Base-by-base conservation (phyloP, 2,888 invertebrate genomes). In the Caenorhabditis afra region DNA sequence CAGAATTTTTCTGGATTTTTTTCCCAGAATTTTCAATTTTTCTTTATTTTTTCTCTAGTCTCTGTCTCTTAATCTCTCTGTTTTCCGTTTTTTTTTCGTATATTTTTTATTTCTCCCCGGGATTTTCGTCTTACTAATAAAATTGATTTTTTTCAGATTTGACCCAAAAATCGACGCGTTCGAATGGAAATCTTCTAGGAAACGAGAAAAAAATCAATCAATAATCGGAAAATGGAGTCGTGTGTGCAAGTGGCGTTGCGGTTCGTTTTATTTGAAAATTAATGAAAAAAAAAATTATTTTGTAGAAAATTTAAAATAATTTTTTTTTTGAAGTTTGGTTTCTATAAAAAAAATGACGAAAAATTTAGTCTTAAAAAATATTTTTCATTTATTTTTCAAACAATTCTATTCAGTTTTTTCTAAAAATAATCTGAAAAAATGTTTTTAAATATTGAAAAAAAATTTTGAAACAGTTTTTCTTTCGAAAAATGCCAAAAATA, bases 191-290 rank as follows among this genome's bases (percentile, higher is more conserved):
- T 7, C 7, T 41, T 2, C 2, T 71, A 64, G 39, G 16, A 47
- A 57, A 37, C 12, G 57, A n/a, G n/a, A 45, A n/a, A 12, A 5
- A 47, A 41, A 37, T 77, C 58, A 65, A 47, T 14, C 50, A 49
- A 47, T 58, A 65, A 47, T 14, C 50, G 49, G 39, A 67, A 66
- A 29, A 29, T 29, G 66, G 79, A 79, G 45, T 67, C 79, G 11
- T 79, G 79, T 68, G 79, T 79, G 67, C 79, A 73, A 58, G 79
- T 79, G 49, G 73, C 79, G 49, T 58, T 79, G 22, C 66, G 79
- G 79, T 79, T 45, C 44, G 18, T 7, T 18, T 35, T 53, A n/a
- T n/a, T n/a, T n/a, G n/a, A n/a, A n/a, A n/a, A n/a, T n/a, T n/a
- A n/a, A n/a, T n/a, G n/a, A n/a, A n/a, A n/a, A 14, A 41, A 41